Evolutionary conservation across 2,888 invertebrate species (phyloP).

Genomic region (Aelia acuminata): DNA sequence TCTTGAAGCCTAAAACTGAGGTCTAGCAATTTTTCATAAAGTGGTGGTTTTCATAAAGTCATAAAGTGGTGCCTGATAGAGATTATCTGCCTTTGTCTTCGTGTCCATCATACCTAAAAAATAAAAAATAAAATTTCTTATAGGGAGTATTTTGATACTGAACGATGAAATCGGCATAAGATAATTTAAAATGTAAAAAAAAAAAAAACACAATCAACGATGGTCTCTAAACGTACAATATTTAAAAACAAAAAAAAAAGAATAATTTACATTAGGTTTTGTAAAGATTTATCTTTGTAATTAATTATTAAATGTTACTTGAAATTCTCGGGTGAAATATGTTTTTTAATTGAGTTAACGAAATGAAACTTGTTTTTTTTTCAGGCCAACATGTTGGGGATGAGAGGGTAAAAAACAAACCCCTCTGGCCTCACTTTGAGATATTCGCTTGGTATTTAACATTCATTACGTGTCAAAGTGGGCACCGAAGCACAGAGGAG

Average conservation of each 20-base stretch:
- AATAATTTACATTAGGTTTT: neutral
- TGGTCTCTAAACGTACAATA: too few relatives aligned
- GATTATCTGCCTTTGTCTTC: too few relatives aligned
- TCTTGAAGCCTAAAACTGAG: too few relatives aligned
- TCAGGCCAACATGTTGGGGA: neutral
- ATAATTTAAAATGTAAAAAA: too few relatives aligned
- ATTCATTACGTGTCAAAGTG: conserved; percentile 58
- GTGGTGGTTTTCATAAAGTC: too few relatives aligned
- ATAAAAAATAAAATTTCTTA: too few relatives aligned
- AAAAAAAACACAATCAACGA: too few relatives aligned
- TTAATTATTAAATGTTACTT: neutral
- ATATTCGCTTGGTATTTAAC: conserved; percentile 47
- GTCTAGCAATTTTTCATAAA: too few relatives aligned
- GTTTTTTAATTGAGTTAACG: conserved; percentile 10
- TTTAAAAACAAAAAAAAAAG: neutral
- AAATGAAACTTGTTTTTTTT: conserved; percentile 38
- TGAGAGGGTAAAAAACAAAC: neutral
- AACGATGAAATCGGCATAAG: too few relatives aligned
- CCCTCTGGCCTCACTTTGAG: conserved; percentile 6
- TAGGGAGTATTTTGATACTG: too few relatives aligned
- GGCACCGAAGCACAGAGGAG: conserved; percentile 36
- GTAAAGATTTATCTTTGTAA: neutral
- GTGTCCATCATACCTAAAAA: too few relatives aligned
- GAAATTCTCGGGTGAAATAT: neutral
- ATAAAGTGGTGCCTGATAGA: too few relatives aligned